A percentile compares a stretch with the other conserved stretches of the same genome.
Conservation (phyloP, 2,888 invertebrate genomes). For the Leptinotarsa haldemani region DNA sequence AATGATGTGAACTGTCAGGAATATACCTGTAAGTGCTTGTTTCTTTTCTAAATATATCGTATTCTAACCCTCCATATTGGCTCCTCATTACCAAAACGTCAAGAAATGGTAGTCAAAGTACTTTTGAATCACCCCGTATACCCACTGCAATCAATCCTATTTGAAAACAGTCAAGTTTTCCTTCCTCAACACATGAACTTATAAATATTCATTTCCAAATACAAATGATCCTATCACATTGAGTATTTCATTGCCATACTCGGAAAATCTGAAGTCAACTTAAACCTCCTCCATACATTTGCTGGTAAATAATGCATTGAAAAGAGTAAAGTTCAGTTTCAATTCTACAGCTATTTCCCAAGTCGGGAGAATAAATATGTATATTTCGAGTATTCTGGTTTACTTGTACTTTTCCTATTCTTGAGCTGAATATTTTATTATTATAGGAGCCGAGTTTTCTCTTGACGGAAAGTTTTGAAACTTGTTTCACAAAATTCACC, state of each 20-base stretch:
- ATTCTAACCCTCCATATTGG: too few relatives aligned
- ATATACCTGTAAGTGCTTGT: too few relatives aligned
- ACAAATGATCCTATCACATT: background rate
- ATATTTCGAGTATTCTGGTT: constrained; percentile 6
- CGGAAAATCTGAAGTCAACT: background rate
- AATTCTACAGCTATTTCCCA: constrained; percentile 1
- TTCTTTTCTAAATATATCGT: too few relatives aligned
- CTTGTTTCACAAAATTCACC: background rate
- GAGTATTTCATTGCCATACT: background rate
- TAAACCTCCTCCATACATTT: background rate
- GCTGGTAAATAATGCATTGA: constrained; percentile 5
- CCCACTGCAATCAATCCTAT: too few relatives aligned
- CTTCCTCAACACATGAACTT: background rate
- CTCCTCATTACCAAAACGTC: too few relatives aligned
- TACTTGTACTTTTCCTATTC: background rate
- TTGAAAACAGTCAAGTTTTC: too few relatives aligned
- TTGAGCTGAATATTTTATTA: background rate
- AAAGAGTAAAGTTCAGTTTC: background rate
- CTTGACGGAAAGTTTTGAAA: background rate
- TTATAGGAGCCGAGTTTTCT: background rate
- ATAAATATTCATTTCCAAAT: background rate
- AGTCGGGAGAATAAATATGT: background rate
- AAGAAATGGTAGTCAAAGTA: too few relatives aligned
- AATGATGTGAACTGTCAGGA: too few relatives aligned
- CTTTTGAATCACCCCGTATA: too few relatives aligned